Evolutionary conservation across 2,888 invertebrate species (phyloP), one percentile per base, ranked within the genome.

Genomic region (Clepsis dumicolana): DNA sequence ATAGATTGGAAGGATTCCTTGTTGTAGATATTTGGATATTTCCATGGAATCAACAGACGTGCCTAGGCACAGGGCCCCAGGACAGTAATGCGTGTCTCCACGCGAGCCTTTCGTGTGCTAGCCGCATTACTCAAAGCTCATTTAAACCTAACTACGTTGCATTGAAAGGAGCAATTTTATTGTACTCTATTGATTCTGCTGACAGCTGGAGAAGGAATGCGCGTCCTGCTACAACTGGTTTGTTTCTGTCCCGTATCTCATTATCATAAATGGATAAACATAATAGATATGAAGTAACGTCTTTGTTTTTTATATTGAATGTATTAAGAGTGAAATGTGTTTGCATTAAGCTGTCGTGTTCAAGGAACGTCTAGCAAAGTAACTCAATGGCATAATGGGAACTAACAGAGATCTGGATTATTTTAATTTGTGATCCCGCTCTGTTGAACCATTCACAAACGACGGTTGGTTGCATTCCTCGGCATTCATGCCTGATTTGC

Each of bases 71-170:
- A 65, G 72, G 73, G 71, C 63, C 70, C 48, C 74, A 72, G 74
- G 75, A 82, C 79, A 83, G 84, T 84, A 87, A 83, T 86, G 84
- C 80, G 78, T 74, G 75, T 77, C 78, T 75, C 90, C 90, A 91
- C 91, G 91, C 90, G 78, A 90, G 75, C 78, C 83, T 80, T 88
- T 89, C 92, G 92, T 93, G 91, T 87, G 82, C 76, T 71, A 78
- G 74, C 76, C 77, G 84, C 92, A 93, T 93, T 90, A 93, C 90
- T 93, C 93, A 92, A 88, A 85, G 87, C 91, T 93, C 93, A 92
- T 93, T 93, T 93, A 90, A 87, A 88, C 80, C 85, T 89, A 90
- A 90, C 91, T 87, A 87, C 84, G 83, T 80, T 80, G 90, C 90
- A 90, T 91, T 91, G 89, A 89, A 88, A 86, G 89, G 84, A 87